A percentile compares a stretch with the other conserved stretches of the same genome.
These are phyloP conservation scores for Gulo gulo DNA, from an alignment of 2,113 vertebrate genomes.

Conservation along the genomic window DNA sequence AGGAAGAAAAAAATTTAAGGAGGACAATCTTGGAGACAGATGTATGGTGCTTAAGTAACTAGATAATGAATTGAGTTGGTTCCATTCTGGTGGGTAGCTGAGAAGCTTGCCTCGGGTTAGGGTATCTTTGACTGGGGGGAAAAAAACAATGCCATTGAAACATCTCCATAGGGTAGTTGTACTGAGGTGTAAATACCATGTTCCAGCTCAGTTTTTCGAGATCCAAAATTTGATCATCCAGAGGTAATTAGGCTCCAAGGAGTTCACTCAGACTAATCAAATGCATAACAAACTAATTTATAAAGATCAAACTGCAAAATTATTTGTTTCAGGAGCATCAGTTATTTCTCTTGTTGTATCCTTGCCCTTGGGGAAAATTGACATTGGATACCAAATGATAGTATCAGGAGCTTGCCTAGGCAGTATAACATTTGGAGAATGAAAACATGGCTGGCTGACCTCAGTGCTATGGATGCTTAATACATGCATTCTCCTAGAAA, in stretches of 20 bases:
- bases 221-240: slow-evolving; percentile 11
- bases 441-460: not conserved
- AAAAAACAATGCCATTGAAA: not conserved
- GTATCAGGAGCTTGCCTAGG: not conserved
- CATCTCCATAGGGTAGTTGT: not conserved
- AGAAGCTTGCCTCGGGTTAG: not conserved
- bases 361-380: not conserved
- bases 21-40: not conserved
- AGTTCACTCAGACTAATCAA: slow-evolving; percentile 11
- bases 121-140: not conserved
- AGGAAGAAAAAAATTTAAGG: not conserved
- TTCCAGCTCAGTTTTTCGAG: not conserved
- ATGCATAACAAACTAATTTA: not conserved
- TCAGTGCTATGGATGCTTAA: not conserved
- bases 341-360: not conserved
- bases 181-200: not conserved
- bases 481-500: not conserved
- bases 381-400: not conserved
- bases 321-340: not conserved
- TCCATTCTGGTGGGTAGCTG: not conserved
- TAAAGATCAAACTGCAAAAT: not conserved
- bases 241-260: not conserved
- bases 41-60: not conserved
- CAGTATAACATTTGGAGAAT: not conserved
- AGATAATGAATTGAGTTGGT: not conserved